Conservation (phyloP, 92 coral and sea anemone genomes). For the Virgularia gustaviana region DNA sequence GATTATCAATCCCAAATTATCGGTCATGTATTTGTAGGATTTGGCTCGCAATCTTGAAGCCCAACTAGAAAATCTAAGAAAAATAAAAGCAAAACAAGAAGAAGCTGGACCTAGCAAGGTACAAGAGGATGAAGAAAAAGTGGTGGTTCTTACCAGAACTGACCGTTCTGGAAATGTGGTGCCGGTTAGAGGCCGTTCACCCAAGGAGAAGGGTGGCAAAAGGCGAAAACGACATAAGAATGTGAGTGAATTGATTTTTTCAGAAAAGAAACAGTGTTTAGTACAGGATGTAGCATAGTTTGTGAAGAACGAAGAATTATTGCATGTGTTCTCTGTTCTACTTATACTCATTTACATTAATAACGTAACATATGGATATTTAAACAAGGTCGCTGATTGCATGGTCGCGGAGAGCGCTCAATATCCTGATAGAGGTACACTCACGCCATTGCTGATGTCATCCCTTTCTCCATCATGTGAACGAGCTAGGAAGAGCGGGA, state of each 20-base stretch:
- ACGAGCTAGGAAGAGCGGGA: too few relatives aligned
- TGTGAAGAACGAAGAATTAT: too few relatives aligned
- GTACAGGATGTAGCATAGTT: too few relatives aligned
- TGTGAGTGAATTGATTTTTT: background rate
- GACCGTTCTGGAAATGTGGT: constrained; percentile 84
- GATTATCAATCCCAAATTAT: too few relatives aligned
- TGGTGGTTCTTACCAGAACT: constrained; percentile 74
- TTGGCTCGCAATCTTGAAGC: constrained; percentile 69
- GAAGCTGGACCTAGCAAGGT: constrained; percentile 7
- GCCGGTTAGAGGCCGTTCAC: constrained; percentile 63
- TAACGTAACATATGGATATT: too few relatives aligned
- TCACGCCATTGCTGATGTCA: too few relatives aligned
- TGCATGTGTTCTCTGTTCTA: too few relatives aligned
- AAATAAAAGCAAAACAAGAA: constrained; percentile 73
- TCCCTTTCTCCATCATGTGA: too few relatives aligned
- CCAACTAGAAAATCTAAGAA: constrained; percentile 74
- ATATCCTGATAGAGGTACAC: too few relatives aligned
- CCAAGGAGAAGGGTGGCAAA: constrained; percentile 60
- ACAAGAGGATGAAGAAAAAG: constrained; percentile 53
- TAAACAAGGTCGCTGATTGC: too few relatives aligned
- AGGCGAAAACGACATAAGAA: constrained; percentile 77
- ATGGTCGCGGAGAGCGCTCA: too few relatives aligned
- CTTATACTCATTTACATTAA: too few relatives aligned
- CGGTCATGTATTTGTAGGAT: constrained; percentile 74
- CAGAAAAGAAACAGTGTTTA: background rate